Evolutionary conservation across 1,140 invertebrate species (phyloP), one percentile per base, ranked within the genome.

Genomic region (Nylanderia fulva): DNA sequence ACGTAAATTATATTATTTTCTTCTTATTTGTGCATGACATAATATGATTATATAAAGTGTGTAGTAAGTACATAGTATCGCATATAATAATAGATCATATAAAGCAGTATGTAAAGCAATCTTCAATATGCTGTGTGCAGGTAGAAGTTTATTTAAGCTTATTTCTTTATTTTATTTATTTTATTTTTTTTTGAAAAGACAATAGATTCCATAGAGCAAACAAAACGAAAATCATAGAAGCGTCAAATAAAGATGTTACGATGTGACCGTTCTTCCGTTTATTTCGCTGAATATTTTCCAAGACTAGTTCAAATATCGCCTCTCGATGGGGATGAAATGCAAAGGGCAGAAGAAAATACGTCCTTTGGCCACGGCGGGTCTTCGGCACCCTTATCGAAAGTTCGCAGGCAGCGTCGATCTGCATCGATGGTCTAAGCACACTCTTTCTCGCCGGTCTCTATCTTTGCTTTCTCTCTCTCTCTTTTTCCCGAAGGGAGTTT

Each of bases 381-480:
- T 58, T 77, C 42, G 24, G 29, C n/a, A 13, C 21, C 33, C 45
- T 84, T 84, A 66, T 79, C 56, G 74, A 58, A 56, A 64, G 72
- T 24, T 79, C 74, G 72, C 74, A 84, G 75, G 83, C 74, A 45
- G 72, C 58, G 60, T 79, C 61, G 75, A 83, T 82, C 84, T 33
- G 52, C 45, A 77, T 58, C 61, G 74, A 82, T 69, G 45, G 61
- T 68, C 75, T 83, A 60, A 45, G 42, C 24, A 36, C 48, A 61
- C 18, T 60, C 33, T 60, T 33, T 54, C 54, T n/a, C 29, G n/a
- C n/a, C n/a, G n/a, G n/a, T 39, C 18, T 63, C 29, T 36, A 29
- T 63, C 61, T n/a, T 2, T 60, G n/a, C 18, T 58, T 29, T 29
- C 29, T 48, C n/a, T 24, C 58, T 29, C 0, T 52, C 58, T 77